Evolutionary conservation across 2,113 vertebrate genomes (phyloP).

Genomic region (Carassius carassius): DNA sequence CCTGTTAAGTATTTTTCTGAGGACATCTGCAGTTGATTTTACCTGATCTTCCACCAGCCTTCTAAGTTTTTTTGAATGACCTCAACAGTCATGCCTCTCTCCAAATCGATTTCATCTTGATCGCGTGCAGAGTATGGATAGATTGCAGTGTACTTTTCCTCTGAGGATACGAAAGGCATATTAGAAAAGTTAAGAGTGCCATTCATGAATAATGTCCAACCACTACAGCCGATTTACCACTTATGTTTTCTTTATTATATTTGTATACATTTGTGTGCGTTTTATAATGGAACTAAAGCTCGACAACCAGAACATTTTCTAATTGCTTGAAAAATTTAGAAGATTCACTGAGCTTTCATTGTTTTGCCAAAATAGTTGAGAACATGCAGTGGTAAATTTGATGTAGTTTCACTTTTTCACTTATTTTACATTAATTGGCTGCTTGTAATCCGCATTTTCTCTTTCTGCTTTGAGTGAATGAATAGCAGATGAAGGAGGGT

Average conservation of each 20-base stretch:
- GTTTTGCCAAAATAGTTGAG: not conserved
- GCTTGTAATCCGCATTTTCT: not conserved
- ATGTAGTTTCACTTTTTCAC: not conserved
- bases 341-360: not conserved
- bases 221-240: conserved; percentile 3
- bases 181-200: not conserved
- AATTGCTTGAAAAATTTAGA: not conserved
- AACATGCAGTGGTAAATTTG: conserved; percentile 4
- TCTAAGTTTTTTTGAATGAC: conserved; percentile 98
- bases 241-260: not conserved
- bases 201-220: not conserved
- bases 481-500: conserved; percentile 6
- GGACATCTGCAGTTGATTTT: conserved; percentile 8
- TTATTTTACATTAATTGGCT: not conserved
- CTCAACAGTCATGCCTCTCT: conserved; percentile 89
- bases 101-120: conserved; percentile 94
- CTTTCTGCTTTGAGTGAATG: not conserved
- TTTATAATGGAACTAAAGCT: not conserved
- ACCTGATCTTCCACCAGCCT: conserved; percentile 99
- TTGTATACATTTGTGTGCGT: too few species aligned
- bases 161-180: conserved; percentile 67
- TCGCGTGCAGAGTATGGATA: conserved; percentile 91
- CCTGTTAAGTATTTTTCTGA: not conserved
- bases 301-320: not conserved
- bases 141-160: conserved; percentile 93